Base-by-base conservation (phyloP, 2,113 vertebrate species). In the Sylvicapra grimmia region DNA sequence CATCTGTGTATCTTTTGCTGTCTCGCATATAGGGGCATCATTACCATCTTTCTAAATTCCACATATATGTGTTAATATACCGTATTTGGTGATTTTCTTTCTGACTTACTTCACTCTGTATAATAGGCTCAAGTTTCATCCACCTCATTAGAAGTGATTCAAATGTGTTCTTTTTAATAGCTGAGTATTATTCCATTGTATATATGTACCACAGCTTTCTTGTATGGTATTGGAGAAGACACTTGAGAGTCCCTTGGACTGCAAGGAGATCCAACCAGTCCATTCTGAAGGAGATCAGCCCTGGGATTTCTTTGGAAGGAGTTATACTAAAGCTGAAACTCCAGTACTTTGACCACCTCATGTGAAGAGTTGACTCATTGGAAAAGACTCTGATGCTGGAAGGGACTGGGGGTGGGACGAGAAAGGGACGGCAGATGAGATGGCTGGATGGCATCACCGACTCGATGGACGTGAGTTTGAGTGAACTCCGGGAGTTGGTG, bases 351-450 rank as follows among this genome's bases (percentile, higher is more conserved):
- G 58, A 25, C 58, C 58, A 59, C 10, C 25, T 59, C 58, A 59
- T 59, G 25, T 1, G 0, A 27, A 59, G 10, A 5, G 58, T 59
- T 59, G 23, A 59, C 25, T 59, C 25, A 59, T 5, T 59, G 58
- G 58, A 59, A 59, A 27, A 59, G 58, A 27, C 58, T 58, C 23
- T 59, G 58, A 59, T 27, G 58, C 4, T 59, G 25, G 25, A 25
- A 59, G 23, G 25, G 58, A 59, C 0, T 59, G 2, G 4, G 25
- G 58, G 58, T 0, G 0, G 58, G 23, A 27, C 10, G 58, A 27
- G 58, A 59, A 59, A 10, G 58, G 58, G 23, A 59, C 10, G 1
- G 27, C 58, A 11, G 58, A 11, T 59, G 23, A 59, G 58, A 27
- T 59, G 58, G 23, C 58, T 59, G 10, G 58, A 59, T 27, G 58